phyloP scores from a whole-genome alignment of 1,140 invertebrate genomes.

The Carcinoscorpius rotundicauda region DNA sequence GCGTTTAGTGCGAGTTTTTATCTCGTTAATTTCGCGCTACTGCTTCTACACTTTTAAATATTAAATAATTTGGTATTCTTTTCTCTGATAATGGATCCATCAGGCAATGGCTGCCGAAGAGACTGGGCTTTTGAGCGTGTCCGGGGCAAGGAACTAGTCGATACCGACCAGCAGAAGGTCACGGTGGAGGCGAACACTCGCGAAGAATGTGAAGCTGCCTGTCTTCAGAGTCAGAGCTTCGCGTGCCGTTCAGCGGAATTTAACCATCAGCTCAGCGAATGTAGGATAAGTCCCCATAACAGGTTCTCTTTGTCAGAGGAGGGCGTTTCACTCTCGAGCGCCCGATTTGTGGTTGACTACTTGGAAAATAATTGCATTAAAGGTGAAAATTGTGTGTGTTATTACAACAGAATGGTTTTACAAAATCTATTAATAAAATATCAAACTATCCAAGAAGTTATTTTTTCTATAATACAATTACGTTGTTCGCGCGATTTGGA shows the following conservation, averaged over 20 bases:
- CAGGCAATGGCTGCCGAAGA: constrained; percentile 1
- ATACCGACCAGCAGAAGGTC: constrained; percentile 45
- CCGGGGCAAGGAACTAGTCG: constrained; percentile 43
- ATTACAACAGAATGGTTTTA: too few relatives aligned
- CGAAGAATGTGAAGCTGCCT: constrained; percentile 74
- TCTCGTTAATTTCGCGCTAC: too few relatives aligned
- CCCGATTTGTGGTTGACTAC: constrained; percentile 27
- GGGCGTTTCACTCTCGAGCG: constrained; percentile 11
- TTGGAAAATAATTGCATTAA: constrained; percentile 39
- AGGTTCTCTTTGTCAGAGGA: constrained; percentile 32
- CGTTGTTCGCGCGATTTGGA: too few relatives aligned
- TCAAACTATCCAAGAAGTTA: too few relatives aligned
- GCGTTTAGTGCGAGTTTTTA: too few relatives aligned
- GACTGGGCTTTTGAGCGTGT: constrained; percentile 84
- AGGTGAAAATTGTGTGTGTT: constrained; percentile 22
- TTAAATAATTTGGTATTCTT: too few relatives aligned
- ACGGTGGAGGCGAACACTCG: constrained; percentile 41
- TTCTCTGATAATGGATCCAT: too few relatives aligned
- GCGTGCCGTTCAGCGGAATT: constrained; percentile 83
- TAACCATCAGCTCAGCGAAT: constrained; percentile 67
- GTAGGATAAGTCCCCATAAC: constrained; percentile 78
- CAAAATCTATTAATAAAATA: too few relatives aligned
- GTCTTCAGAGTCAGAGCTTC: constrained; percentile 72
- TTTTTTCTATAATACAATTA: too few relatives aligned
- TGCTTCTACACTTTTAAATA: too few relatives aligned